Base-by-base conservation (phyloP, 2,888 invertebrate genomes). In the Drosophila multiciliata region DNA sequence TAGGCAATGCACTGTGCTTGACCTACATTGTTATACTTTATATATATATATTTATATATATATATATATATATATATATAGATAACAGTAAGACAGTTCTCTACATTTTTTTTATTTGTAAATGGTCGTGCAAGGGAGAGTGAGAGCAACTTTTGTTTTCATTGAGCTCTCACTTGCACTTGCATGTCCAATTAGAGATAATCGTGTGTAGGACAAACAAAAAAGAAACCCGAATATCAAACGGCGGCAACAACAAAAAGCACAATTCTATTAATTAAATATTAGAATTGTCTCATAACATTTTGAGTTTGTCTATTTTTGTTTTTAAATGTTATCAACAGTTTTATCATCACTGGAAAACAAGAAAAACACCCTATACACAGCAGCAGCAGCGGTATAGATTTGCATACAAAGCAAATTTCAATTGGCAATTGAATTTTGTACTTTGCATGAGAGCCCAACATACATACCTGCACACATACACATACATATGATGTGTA, bases 1-100 rank as follows among this genome's bases (percentile, higher is more conserved):
- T 78, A 54, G 78, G 72, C 79, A 78, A 72, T 78, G 60, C 67
- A 72, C 54, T 23, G 76, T 70, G 76, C 73, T 79, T 78, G 78
- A 78, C 78, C 78, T 69, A 78, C 68, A 75, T 78, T 75, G 15
- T 15, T 35, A 63, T 68, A 55, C 45, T 53, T 55, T 64, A 49
- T 66, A 52, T 59, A 70, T 64, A 29, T 17, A 49, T 40, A 20
- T 35, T 20, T 33, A 15, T 9, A 4, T 8, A 2, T 4, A 45
- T 20, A 26, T 26, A 11, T n/a, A n/a, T 7, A 12, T 12, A 35
- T 40, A 20, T 35, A 33, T 33, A 15, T 9, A 4, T 8, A 2
- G 15, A 45, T 20, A 26, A 12, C 23, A 63, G n/a, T 17, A 58
- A 42, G 61, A 45, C 45, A 45, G 45, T 45, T 45, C 45, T 45